Base-by-base conservation (phyloP, 1,140 invertebrate species). In the Drosophila neocordata region DNA sequence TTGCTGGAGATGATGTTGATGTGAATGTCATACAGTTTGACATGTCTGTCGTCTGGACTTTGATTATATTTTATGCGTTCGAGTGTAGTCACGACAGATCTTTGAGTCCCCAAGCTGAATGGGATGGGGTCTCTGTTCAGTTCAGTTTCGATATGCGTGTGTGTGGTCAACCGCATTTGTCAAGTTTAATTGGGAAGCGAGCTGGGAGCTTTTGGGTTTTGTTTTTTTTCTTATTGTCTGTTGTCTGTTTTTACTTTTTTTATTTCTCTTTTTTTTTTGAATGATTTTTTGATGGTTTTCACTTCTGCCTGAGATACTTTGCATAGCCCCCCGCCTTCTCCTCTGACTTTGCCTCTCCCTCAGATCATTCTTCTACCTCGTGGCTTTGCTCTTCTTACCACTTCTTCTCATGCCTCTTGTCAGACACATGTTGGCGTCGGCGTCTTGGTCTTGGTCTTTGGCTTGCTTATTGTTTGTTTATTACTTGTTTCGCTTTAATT, bases 141-240 rank as follows among this genome's bases (percentile, higher is more conserved):
- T 48, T 48, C 41, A 48, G 8, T 48, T 48, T 48, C 77, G 67
- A 62, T 72, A 72, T 79, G 79, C 72, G 79, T 79, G 88, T 85
- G 88, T 90, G 89, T 90, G 89, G 89, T 85, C 88, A 90, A 84
- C 83, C 88, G 89, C 88, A 90, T 90, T 90, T 90, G 88, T 89
- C 88, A 90, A 85, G 83, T 90, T 90, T 88, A 88, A 89, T 88
- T 88, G 83, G 84, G 79, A 88, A 67, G 76, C 84, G 84, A 79
- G 83, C 60, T 79, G 82, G 79, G 71, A 72, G 75, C 53, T 58
- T 51, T 61, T 65, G 60, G 69, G 13, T 67, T 78, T 78, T 60
- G 52, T 59, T 78, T 78, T 69, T 63, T 38, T 61, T 13, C 22
- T 38, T 2, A 48, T 52, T 41, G 37, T 48, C 53, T 44, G 27